phyloP scores from a whole-genome alignment of 2,113 vertebrate species.

The Lutjanus erythropterus region DNA sequence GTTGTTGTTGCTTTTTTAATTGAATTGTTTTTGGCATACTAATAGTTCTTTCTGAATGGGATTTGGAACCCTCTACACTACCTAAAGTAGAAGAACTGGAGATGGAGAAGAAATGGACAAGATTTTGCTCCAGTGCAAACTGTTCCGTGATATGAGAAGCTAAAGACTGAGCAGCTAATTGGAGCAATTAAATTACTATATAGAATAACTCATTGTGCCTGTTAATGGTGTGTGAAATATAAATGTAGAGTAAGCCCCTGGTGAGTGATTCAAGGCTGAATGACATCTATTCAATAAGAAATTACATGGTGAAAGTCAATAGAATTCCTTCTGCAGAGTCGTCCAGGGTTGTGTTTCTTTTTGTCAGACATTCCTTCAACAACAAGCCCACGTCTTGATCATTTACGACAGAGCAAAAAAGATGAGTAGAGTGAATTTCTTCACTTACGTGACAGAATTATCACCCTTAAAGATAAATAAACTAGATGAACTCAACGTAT shows the following conservation, averaged over 20 bases:
- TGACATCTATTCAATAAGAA: conserved; percentile 8
- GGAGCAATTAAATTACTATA: conserved; percentile 14
- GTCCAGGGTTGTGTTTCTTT: conserved; percentile 2
- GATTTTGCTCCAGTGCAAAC: conserved; percentile 85
- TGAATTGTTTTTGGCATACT: conserved; percentile 79
- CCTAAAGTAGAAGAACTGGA: conserved; percentile 50
- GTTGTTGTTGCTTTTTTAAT: conserved; percentile 65
- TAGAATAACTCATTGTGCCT: neutral
- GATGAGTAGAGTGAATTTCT: neutral
- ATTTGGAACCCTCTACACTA: conserved; percentile 62
- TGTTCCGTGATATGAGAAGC: conserved; percentile 5
- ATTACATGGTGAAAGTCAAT: neutral
- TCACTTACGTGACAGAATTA: neutral
- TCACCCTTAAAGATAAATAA: neutral
- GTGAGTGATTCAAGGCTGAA: conserved; percentile 6
- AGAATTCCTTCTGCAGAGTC: neutral
- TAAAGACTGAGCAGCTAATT: conserved; percentile 6
- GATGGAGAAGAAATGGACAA: conserved; percentile 54
- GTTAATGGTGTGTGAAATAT: neutral
- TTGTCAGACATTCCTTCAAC: neutral
- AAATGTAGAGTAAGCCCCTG: conserved; percentile 5
- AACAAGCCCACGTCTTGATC: neutral
- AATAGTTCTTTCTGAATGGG: conserved; percentile 66
- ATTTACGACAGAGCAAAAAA: conserved; percentile 3
- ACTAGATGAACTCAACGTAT: neutral